A percentile compares a stretch with the other conserved stretches of the same genome.
These are phyloP conservation scores for Agapornis roseicollis DNA, from an alignment of 2,113 vertebrate genomes.

Conservation along the genomic window DNA sequence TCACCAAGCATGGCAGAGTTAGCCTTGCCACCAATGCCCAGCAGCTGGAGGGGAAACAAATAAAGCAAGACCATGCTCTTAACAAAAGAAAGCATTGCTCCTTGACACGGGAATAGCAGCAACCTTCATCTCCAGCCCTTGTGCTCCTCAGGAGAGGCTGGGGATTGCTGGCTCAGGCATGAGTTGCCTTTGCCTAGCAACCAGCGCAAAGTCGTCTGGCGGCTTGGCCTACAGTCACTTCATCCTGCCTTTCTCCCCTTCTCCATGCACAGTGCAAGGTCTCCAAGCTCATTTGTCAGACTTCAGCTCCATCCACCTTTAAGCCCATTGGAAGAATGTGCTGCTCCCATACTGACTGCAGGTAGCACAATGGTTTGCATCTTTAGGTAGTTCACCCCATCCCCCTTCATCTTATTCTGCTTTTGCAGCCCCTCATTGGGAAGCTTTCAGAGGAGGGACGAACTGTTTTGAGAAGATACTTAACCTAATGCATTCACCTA, in stretches of 20 bases:
- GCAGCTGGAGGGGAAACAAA: not conserved
- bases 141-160: not conserved
- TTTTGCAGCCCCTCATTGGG: not conserved
- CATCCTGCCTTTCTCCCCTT: not conserved
- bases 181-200: slow-evolving; percentile 47
- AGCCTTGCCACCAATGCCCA: not conserved
- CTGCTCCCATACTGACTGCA: accelerated
- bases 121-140: not conserved
- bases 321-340: accelerated
- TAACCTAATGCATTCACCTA: not conserved
- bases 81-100: not conserved
- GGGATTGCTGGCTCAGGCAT: not conserved
- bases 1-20: not conserved
- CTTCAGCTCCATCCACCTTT: not conserved
- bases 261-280: not conserved
- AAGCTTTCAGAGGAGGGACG: not conserved
- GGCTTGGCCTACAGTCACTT: not conserved
- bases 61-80: not conserved
- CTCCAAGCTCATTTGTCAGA: not conserved
- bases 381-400: accelerated
- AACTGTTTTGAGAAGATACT: not conserved
- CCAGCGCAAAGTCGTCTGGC: not conserved
- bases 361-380: not conserved
- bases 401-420: not conserved
- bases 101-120: not conserved